Evolutionary conservation across 2,888 invertebrate genomes (phyloP).

Genomic region (Eucriotettix oculatus): DNA sequence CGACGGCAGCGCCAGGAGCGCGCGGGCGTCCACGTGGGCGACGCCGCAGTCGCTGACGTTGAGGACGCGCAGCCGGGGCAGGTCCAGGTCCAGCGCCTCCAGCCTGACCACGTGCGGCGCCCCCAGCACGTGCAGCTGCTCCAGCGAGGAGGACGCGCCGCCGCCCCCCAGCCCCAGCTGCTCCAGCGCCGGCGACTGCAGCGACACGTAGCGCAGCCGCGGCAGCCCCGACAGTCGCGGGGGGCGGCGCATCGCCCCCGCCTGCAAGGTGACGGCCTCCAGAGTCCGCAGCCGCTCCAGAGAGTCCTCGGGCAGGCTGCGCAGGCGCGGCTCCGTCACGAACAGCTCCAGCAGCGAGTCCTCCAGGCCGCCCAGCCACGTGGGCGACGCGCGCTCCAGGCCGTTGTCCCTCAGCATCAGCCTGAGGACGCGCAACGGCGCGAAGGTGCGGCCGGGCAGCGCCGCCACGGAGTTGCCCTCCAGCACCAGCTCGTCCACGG

Average conservation of each 20-base stretch:
- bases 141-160: constrained; percentile 53
- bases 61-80: constrained; percentile 48
- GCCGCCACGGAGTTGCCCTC: constrained; percentile 77
- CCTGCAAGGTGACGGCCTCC: constrained; percentile 61
- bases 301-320: constrained; percentile 63
- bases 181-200: constrained; percentile 44
- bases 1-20: constrained; percentile 52
- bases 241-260: constrained; percentile 54
- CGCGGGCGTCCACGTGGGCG: constrained; percentile 60
- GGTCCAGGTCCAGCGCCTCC: constrained; percentile 54
- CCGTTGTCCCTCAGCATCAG: constrained; percentile 73
- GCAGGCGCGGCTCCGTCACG: constrained; percentile 66
- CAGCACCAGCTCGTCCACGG: constrained; percentile 71
- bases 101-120: constrained; percentile 41
- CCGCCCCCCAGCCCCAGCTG: constrained; percentile 51
- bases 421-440: constrained; percentile 54
- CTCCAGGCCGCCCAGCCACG: constrained; percentile 67
- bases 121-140: constrained; percentile 53
- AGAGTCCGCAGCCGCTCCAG: constrained; percentile 53
- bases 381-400: constrained; percentile 60
- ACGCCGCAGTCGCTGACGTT: constrained; percentile 65
- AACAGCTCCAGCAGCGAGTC: constrained; percentile 63
- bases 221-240: constrained; percentile 55
- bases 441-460: constrained; percentile 50
- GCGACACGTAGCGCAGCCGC: constrained; percentile 50